Evolutionary conservation across 2,113 vertebrate genomes (phyloP).

Genomic region (Peromyscus leucopus): DNA sequence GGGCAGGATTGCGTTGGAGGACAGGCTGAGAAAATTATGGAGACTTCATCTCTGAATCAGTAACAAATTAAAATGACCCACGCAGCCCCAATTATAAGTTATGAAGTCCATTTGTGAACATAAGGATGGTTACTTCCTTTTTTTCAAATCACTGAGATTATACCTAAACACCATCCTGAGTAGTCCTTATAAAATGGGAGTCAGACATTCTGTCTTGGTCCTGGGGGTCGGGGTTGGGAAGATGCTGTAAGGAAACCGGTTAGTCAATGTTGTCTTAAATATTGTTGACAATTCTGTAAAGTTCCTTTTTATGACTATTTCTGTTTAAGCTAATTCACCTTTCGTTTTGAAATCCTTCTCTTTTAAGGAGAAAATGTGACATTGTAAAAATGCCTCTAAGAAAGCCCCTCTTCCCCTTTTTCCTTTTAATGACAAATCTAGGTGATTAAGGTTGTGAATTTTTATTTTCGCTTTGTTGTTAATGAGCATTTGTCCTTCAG

Average conservation of each 20-base stretch:
- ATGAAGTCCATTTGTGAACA: not conserved
- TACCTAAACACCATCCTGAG: not conserved
- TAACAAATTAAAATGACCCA: not conserved
- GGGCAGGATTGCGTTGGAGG: not conserved
- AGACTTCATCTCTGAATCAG: not conserved
- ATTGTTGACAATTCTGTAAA: slow-evolving; percentile 90
- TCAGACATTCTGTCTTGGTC: slow-evolving; percentile 56
- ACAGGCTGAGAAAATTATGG: not conserved
- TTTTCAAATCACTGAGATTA: not conserved
- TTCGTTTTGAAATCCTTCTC: slow-evolving; percentile 85
- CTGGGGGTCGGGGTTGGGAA: slow-evolving; percentile 72
- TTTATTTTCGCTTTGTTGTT: slow-evolving; percentile 92
- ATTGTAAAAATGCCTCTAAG: slow-evolving; percentile 90
- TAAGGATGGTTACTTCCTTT: not conserved
- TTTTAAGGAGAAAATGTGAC: slow-evolving; percentile 90
- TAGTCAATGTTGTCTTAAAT: slow-evolving; percentile 91
- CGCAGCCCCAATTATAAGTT: not conserved
- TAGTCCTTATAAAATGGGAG: not conserved
- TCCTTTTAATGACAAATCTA: slow-evolving; percentile 85
- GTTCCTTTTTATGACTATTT: slow-evolving; percentile 89
- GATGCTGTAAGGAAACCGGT: slow-evolving; percentile 86
- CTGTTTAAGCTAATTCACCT: slow-evolving; percentile 87
- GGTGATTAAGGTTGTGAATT: slow-evolving; percentile 90
- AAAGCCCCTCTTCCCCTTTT: slow-evolving; percentile 81
- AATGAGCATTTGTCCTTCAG: slow-evolving; percentile 96